Evolutionary conservation across 2,797 vertebrate genomes (phyloP).

Genomic region (Gambelia wislizenii): DNA sequence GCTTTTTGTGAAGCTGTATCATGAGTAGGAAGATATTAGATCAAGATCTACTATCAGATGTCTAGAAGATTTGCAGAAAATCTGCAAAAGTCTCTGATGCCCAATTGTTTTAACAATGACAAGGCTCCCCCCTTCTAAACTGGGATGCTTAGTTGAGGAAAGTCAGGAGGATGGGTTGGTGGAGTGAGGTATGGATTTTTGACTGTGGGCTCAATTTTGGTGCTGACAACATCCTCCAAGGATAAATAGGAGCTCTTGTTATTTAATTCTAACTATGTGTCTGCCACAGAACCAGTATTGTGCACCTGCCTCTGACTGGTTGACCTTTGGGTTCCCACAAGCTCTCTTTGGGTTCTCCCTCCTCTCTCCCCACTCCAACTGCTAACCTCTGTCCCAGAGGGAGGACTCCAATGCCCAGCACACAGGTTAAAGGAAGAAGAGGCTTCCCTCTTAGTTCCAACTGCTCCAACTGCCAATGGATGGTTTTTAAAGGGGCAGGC

Average conservation of each 20-base stretch:
- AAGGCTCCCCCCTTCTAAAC: not conserved
- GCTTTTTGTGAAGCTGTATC: not conserved
- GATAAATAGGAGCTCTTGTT: no score
- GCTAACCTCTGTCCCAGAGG: not conserved
- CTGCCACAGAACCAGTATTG: not conserved
- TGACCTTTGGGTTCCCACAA: not conserved
- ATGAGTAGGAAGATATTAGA: not conserved
- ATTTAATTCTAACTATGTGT: not conserved
- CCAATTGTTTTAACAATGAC: not conserved
- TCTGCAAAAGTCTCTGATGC: not conserved
- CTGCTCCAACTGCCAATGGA: conserved; percentile 28
- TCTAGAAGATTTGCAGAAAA: not conserved
- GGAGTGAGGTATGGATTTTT: not conserved
- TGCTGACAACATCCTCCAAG: not conserved
- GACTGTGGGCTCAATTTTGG: not conserved
- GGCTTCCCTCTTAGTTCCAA: conserved; percentile 4
- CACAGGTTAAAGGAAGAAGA: not conserved
- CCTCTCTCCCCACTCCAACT: not conserved
- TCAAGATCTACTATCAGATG: not conserved
- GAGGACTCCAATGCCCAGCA: not conserved
- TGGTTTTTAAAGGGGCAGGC: conserved; percentile 23
- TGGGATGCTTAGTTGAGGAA: not conserved
- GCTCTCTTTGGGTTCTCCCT: not conserved
- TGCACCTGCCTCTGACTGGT: not conserved
- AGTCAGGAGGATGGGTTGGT: not conserved